phyloP scores from a whole-genome alignment of 2,797 vertebrate species.

The Myripristis jacobus region DNA sequence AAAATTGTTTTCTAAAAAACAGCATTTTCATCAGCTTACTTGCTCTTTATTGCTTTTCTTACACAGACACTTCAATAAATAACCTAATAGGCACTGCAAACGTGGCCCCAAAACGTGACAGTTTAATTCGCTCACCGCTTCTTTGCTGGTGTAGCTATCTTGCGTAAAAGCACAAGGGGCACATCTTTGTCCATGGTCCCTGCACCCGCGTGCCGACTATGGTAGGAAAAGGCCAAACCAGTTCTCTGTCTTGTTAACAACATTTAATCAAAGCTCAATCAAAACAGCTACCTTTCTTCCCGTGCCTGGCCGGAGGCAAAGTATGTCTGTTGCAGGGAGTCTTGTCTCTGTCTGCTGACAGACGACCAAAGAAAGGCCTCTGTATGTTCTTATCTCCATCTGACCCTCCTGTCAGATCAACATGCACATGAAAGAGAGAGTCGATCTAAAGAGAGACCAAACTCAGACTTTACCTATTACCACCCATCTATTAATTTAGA shows the following conservation, averaged over 20 bases:
- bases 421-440: conserved; percentile 75
- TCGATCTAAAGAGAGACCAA: conserved; percentile 42
- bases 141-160: conserved; percentile 28
- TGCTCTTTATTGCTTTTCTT: conserved; percentile 5
- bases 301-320: conserved; percentile 81
- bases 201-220: conserved; percentile 37
- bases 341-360: conserved; percentile 83
- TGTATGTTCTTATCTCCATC: conserved; percentile 89
- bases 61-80: background rate
- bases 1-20: background rate
- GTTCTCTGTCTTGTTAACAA: conserved; percentile 80
- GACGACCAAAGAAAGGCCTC: conserved; percentile 84
- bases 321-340: conserved; percentile 78
- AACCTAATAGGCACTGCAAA: conserved; percentile 8
- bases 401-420: conserved; percentile 83
- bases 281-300: conserved; percentile 74
- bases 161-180: conserved; percentile 22
- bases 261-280: conserved; percentile 88
- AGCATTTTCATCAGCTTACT: background rate
- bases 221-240: conserved; percentile 53
- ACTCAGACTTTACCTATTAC: conserved; percentile 13
- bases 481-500: conserved; percentile 1
- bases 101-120: conserved; percentile 7
- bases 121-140: conserved; percentile 26
- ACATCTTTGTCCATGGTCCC: conserved; percentile 39